These are phyloP conservation scores for Cyanoramphus novaezelandiae DNA, from an alignment of 2,113 vertebrate species.

Conservation along the genomic window DNA sequence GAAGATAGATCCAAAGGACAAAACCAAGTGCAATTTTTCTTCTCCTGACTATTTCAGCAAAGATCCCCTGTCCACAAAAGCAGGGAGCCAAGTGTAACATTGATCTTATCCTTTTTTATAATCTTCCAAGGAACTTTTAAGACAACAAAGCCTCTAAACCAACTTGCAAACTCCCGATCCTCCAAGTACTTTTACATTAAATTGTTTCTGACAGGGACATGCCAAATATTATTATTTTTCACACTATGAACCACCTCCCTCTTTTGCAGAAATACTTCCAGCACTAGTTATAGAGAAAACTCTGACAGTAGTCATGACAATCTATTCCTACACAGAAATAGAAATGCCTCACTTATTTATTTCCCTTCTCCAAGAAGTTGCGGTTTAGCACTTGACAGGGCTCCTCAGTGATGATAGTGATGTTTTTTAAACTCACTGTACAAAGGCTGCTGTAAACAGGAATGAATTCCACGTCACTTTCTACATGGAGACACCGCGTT, in stretches of 20 bases:
- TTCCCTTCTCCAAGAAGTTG: not conserved
- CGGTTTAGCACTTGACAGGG: not conserved
- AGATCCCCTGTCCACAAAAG: not conserved
- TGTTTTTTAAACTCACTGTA: not conserved
- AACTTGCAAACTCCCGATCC: not conserved
- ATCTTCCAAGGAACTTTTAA: constrained; percentile 40
- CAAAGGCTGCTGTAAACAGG: not conserved
- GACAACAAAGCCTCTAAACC: not conserved
- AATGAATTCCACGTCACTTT: not conserved
- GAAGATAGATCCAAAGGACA: constrained; percentile 47
- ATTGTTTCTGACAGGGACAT: constrained; percentile 52
- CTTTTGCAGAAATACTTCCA: constrained; percentile 14
- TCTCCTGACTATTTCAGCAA: constrained; percentile 19
- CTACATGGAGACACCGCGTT: not conserved
- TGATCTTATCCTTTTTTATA: not conserved
- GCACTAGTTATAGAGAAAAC: constrained; percentile 25
- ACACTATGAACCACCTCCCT: not conserved
- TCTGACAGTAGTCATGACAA: constrained; percentile 44
- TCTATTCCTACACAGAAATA: constrained; percentile 33
- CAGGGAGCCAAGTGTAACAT: constrained; percentile 34
- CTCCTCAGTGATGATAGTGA: not conserved
- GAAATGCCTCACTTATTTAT: constrained; percentile 34
- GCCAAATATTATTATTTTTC: constrained; percentile 69
- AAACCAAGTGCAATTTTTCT: constrained; percentile 18
- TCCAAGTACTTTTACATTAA: not conserved